phyloP scores from a whole-genome alignment of 2,888 invertebrate species.

The Ernsta delagoae region DNA sequence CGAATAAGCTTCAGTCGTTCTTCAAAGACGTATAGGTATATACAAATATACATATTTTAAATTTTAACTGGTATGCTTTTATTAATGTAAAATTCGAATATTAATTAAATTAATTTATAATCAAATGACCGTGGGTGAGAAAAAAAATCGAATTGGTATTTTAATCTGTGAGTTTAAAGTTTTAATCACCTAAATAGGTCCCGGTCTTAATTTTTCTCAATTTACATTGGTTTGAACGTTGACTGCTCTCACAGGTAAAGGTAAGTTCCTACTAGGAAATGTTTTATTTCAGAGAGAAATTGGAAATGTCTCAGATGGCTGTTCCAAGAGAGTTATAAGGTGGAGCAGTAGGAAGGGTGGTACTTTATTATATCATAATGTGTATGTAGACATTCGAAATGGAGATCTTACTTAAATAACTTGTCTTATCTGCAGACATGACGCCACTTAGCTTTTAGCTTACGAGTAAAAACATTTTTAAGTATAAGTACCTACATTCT shows the following conservation, averaged over 20 bases:
- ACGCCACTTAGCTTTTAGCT: not conserved
- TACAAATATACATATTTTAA: too few relatives aligned
- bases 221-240: not conserved
- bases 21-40: too few relatives aligned
- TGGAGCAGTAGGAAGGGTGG: not conserved
- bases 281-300: not conserved
- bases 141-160: too few relatives aligned
- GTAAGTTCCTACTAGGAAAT: not conserved
- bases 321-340: not conserved
- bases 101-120: too few relatives aligned
- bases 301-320: not conserved
- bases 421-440: constrained; percentile 4
- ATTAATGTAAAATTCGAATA: too few relatives aligned
- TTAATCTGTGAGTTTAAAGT: too few relatives aligned
- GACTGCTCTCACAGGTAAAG: not conserved
- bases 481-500: not conserved
- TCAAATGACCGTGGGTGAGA: too few relatives aligned
- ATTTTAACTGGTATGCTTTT: too few relatives aligned
- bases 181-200: too few relatives aligned
- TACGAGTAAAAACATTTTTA: too few relatives aligned
- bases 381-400: not conserved
- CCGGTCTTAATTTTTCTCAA: too few relatives aligned
- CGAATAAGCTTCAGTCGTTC: too few relatives aligned
- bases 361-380: not conserved
- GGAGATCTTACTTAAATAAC: not conserved